phyloP scores from a whole-genome alignment of 2,113 vertebrate species.

The Oreochromis aureus region DNA sequence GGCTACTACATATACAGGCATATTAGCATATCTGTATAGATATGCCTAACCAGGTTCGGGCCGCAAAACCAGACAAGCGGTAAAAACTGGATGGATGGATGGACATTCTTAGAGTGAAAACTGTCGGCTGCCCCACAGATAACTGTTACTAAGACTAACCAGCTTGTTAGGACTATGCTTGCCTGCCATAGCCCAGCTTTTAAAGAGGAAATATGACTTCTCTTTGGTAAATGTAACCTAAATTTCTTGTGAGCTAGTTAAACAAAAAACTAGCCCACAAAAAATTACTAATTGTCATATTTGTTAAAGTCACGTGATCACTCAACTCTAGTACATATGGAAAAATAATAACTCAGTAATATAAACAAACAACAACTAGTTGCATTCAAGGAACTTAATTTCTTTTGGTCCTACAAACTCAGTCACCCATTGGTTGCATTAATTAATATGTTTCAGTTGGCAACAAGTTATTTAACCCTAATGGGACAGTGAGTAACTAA shows the following conservation, averaged over 20 bases:
- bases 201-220: background rate
- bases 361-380: background rate
- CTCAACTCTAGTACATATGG: background rate
- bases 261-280: background rate
- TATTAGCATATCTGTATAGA: background rate
- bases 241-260: background rate
- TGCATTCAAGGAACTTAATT: background rate
- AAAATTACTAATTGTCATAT: background rate
- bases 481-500: background rate
- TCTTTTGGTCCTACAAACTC: background rate
- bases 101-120: background rate
- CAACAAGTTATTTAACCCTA: background rate
- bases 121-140: background rate
- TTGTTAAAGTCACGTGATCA: background rate
- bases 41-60: background rate
- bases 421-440: background rate
- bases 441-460: background rate
- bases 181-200: background rate
- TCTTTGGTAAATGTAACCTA: background rate
- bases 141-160: background rate
- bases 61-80: background rate
- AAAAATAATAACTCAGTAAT: background rate
- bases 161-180: background rate
- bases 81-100: background rate
- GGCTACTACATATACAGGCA: background rate